Evolutionary conservation across 2,888 invertebrate genomes (phyloP), one percentile per base, ranked within the genome.

Genomic region (Pegoplata infirma): DNA sequence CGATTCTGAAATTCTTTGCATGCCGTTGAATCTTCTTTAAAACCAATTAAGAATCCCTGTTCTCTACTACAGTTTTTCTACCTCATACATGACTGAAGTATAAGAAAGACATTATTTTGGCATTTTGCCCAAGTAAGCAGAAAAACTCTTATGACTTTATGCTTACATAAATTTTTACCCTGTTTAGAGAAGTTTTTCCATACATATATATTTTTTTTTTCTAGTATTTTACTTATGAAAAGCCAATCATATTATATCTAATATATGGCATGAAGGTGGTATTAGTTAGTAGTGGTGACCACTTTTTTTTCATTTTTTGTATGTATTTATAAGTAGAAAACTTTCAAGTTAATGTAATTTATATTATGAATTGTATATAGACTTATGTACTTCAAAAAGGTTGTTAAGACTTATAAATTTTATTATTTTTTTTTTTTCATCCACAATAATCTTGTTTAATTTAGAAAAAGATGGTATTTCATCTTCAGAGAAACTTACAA

Each of bases 81-180:
- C 17, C 36, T n/a, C 49, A 32, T 51, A 76, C 49, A 63, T 55
- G 68, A 69, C 63, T 76, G 68, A 76, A 69, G 69, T 69, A 44
- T 28, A 76, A 76, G 68, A 69, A 76, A 74, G 79, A 79, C 74
- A 75, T 75, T 79, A 71, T 75, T 53, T 71, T 79, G 79, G 79
- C 79, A 79, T 75, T 79, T 75, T 79, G 79, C 79, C 79, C 79
- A 79, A 79, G 75, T 79, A 79, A 75, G 79, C 79, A 79, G 75
- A 79, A 75, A 76, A 76, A 63, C 68, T 63, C 63, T 69, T 64
- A 56, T 51, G 17, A 32, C 3, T 69, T 69, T 56, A 14, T 36
- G 68, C 21, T 44, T 56, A 56, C 32, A 1, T 8, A 3, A 19
- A 10, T 25, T 63, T 67, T 55, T 14, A 6, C 36, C 12, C 36